Conservation (phyloP, 2,113 vertebrate species). For the Heterotilapia buettikoferi region DNA sequence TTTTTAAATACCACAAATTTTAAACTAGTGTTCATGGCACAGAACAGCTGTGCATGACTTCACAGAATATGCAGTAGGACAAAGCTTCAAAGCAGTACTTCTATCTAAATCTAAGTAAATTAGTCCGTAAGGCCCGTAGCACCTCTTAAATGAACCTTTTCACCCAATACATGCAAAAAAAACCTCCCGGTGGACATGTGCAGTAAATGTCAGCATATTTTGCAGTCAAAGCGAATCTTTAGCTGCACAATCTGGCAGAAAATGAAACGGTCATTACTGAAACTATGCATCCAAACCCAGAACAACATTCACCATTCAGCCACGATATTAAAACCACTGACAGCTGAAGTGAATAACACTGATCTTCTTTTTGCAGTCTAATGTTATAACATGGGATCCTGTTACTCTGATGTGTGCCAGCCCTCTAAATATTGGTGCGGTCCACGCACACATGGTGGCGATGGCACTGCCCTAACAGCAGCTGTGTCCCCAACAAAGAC, state of each 20-base stretch:
- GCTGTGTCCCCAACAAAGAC: background rate
- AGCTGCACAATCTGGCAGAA: background rate
- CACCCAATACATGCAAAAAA: background rate
- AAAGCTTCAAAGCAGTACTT: background rate
- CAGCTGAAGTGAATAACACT: background rate
- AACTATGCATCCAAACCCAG: background rate
- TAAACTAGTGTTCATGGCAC: background rate
- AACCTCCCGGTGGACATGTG: background rate
- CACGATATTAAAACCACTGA: background rate
- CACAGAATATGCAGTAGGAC: background rate
- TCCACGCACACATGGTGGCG: background rate
- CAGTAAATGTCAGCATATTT: background rate
- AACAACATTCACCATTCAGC: background rate
- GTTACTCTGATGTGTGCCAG: background rate
- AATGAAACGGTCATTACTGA: background rate
- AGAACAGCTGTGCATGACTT: background rate
- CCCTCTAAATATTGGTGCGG: background rate
- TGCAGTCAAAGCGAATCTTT: background rate
- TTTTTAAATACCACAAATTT: background rate
- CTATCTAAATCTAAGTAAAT: background rate
- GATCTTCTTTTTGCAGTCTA: background rate
- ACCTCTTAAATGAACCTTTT: background rate
- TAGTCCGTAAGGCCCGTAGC: background rate
- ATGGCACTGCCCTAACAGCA: background rate
- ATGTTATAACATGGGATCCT: background rate